phyloP scores from a whole-genome alignment of 1,140 invertebrate genomes.

The Aphidius gifuensis region DNA sequence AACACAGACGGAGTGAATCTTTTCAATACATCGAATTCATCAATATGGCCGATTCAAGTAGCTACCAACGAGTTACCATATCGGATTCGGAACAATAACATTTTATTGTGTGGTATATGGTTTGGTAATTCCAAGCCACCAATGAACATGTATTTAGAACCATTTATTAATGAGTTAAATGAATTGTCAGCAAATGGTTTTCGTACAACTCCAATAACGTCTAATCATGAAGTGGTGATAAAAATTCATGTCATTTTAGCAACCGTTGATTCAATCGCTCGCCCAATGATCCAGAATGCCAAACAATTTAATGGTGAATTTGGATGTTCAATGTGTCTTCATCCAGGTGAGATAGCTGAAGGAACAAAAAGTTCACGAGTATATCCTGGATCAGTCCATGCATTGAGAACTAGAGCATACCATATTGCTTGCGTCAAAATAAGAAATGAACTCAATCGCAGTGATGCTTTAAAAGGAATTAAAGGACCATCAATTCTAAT shows the following conservation, averaged over 20 bases:
- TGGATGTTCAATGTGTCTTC: no score
- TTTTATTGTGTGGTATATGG: conserved; percentile 18
- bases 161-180: conserved; percentile 17
- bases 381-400: no score
- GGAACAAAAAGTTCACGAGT: no score
- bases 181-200: background rate
- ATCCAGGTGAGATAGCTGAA: no score
- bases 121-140: background rate
- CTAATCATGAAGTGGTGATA: background rate
- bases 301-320: no score
- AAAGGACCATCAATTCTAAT: no score
- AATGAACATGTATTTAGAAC: conserved; percentile 16
- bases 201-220: background rate
- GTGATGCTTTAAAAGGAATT: no score
- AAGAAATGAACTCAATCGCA: no score
- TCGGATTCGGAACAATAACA: conserved; percentile 14
- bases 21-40: conserved; percentile 27
- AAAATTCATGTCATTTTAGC: background rate
- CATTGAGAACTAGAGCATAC: no score
- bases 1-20: conserved; percentile 28
- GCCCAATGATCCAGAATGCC: no score
- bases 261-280: no score
- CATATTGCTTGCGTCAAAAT: no score
- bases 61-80: conserved; percentile 11
- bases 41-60: conserved; percentile 12